phyloP scores from a whole-genome alignment of 2,888 invertebrate species.

The Pheosia gnoma region DNA sequence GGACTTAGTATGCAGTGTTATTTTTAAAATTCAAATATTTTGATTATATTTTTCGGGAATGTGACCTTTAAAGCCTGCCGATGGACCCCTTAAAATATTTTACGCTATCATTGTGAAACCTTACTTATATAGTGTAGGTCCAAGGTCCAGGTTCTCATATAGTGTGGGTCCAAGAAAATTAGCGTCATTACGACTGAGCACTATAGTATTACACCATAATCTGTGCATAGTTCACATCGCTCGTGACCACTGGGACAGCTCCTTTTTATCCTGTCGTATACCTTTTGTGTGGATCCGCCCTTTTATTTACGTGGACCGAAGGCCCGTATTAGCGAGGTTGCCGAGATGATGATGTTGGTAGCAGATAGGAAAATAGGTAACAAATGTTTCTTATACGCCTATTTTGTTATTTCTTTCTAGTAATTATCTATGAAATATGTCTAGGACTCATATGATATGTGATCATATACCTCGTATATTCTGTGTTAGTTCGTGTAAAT shows the following conservation, averaged over 20 bases:
- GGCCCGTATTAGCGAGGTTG: slow-evolving; percentile 55
- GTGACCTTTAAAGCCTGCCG: no score
- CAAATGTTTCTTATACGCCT: not conserved
- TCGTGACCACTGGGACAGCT: slow-evolving; percentile 82
- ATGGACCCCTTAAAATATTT: no score
- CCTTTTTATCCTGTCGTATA: slow-evolving; percentile 72
- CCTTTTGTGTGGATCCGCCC: slow-evolving; percentile 72
- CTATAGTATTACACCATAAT: slow-evolving; percentile 2
- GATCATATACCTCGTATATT: no score
- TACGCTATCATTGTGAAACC: no score
- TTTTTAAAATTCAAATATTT: no score
- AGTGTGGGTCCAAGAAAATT: not conserved
- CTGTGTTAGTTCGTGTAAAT: no score
- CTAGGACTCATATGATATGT: no score
- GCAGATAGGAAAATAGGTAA: slow-evolving; percentile 38
- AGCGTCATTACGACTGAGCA: not conserved
- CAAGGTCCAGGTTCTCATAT: not conserved
- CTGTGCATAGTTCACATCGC: slow-evolving; percentile 63
- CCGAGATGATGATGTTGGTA: slow-evolving; percentile 19
- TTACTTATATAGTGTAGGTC: no score
- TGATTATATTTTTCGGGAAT: no score
- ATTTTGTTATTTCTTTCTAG: no score
- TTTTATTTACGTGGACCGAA: slow-evolving; percentile 74
- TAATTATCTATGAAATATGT: no score
- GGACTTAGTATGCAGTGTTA: no score